These are phyloP conservation scores for Arion vulgaris DNA, from an alignment of 1,140 invertebrate species.

Conservation along the genomic window DNA sequence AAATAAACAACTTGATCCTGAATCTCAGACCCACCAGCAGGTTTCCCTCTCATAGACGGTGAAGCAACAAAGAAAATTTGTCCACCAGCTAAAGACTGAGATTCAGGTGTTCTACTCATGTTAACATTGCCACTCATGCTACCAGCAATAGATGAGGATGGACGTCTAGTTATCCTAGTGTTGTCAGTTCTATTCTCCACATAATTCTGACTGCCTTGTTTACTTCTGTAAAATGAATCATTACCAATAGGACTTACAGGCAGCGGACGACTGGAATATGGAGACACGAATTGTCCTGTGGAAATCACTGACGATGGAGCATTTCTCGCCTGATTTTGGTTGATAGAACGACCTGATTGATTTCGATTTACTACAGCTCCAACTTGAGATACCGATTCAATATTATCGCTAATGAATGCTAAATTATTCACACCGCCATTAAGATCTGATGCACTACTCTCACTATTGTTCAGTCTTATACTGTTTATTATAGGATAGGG, in stretches of 20 bases:
- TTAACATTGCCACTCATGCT: not conserved
- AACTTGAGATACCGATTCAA: not conserved
- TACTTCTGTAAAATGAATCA: not conserved
- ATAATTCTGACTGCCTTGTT: not conserved
- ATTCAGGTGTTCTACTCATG: not conserved
- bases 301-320: not conserved
- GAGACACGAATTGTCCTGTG: not conserved
- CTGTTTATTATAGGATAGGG: slow-evolving; percentile 1
- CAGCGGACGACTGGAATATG: not conserved
- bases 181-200: not conserved
- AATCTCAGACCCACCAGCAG: not conserved
- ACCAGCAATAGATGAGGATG: not conserved
- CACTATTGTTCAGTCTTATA: not conserved
- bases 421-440: not conserved
- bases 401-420: not conserved
- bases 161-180: not conserved
- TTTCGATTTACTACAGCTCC: not conserved
- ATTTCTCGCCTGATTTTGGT: not conserved
- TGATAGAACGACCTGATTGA: not conserved
- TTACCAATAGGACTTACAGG: not conserved
- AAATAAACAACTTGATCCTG: not conserved
- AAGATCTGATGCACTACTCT: not conserved
- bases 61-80: not conserved
- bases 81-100: not conserved
- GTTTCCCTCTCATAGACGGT: not conserved